Conservation (phyloP, 2,888 invertebrate species). For the Sarcophaga caerulescens region DNA sequence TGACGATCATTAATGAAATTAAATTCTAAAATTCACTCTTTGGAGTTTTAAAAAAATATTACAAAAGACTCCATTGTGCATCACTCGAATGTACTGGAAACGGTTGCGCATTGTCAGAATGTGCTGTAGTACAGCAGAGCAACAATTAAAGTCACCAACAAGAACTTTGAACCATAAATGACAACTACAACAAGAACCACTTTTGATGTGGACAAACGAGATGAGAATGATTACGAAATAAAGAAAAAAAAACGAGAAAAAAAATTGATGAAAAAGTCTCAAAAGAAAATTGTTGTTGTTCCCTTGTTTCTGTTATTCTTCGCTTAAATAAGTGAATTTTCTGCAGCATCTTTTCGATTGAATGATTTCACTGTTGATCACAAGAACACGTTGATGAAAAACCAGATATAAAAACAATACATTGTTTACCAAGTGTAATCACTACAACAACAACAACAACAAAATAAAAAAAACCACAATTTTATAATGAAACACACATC, state of each 20-base stretch:
- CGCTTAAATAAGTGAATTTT: slow-evolving; percentile 59
- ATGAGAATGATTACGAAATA: slow-evolving; percentile 24
- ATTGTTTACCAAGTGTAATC: slow-evolving; percentile 71
- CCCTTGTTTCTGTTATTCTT: background rate
- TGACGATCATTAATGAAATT: no score
- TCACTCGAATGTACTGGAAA: slow-evolving; percentile 4
- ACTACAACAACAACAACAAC: slow-evolving; percentile 60
- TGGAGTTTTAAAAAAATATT: background rate
- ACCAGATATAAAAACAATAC: slow-evolving; percentile 72
- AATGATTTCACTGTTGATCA: slow-evolving; percentile 78
- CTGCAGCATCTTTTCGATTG: slow-evolving; percentile 70
- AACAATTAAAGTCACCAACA: slow-evolving; percentile 43
- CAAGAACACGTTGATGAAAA: slow-evolving; percentile 75
- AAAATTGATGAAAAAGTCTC: slow-evolving; percentile 1
- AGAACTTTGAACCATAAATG: slow-evolving; percentile 61
- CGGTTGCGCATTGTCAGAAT: slow-evolving; percentile 1
- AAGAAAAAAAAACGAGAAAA: slow-evolving; percentile 38
- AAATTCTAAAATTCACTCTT: no score
- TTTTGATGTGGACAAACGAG: slow-evolving; percentile 48
- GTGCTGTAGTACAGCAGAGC: slow-evolving; percentile 16
- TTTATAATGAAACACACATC: slow-evolving; percentile 64
- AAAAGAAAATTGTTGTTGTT: slow-evolving; percentile 1
- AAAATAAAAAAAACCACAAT: slow-evolving; percentile 68
- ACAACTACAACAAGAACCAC: slow-evolving; percentile 40
- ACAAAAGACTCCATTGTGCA: background rate